Base-by-base conservation (phyloP, 1,140 invertebrate genomes). In the Drosophila repletoides region DNA sequence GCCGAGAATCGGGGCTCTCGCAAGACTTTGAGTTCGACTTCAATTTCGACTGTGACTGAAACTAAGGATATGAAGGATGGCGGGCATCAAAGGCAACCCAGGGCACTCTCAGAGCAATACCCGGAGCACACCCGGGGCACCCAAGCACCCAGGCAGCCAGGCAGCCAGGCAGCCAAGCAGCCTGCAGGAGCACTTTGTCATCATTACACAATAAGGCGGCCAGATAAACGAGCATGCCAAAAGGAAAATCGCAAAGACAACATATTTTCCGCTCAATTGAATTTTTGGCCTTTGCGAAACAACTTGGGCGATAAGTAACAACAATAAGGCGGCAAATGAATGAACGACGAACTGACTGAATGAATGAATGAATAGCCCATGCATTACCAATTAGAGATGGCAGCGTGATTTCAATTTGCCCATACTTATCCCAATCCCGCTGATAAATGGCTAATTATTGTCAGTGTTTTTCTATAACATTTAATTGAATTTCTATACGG, bases 221-320 rank as follows among this genome's bases (percentile, higher is more conserved):
- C 45, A 49, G 53, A 68, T 46, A 55, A 58, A 46, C 48, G 64
- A 69, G 70, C 53, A 55, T 69, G 55, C 51, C 63, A 77, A 61
- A 70, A 75, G 79, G 69, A 83, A 84, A 83, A 83, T 83, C 77
- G 77, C 77, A 83, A 83, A 83, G 79, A 83, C 77, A 83, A 83
- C 77, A 81, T 83, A 83, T 84, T 83, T 83, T 83, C 73, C 77
- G 79, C 79, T 83, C 77, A 83, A 83, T 83, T 83, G 77, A 83
- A 83, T 83, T 83, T 83, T 72, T 83, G 79, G 77, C 73, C 77
- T 83, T 76, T 71, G 51, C 53, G 53, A 69, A 75, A 67, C 41
- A 69, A 66, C 65, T 68, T 64, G 77, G 77, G 77, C 77, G 77
- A 83, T 83, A 83, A 83, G 79, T 84, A 83, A 83, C 77, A 83